Base-by-base conservation (phyloP, 2,113 vertebrate genomes). In the Myiagra hebetior region DNA sequence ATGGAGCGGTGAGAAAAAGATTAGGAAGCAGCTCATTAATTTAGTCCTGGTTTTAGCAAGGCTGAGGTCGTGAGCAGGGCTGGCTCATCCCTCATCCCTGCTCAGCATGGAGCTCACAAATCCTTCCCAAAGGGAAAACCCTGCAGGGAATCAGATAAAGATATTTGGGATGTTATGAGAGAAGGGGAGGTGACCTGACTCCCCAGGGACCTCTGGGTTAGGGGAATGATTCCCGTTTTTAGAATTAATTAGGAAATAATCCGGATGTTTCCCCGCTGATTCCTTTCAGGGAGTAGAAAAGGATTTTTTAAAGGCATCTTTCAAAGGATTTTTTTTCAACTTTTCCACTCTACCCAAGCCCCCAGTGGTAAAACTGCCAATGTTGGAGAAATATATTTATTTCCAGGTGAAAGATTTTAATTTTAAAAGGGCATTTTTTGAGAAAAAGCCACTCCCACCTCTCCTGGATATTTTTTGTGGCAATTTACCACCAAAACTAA, bases 11-110 rank as follows among this genome's bases (percentile, higher is more conserved):
- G 44, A 37, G 30, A 13, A 81, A 63, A 44, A 52, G 16, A 6
- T 68, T 13, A 18, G 20, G 70, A 44, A 52, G 57, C 31, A 68
- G 57, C 35, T 88, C 21, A 42, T 87, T 64, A 49, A 46, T 93
- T 95, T 82, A 68, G 47, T 27, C 11, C 10, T 24, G 65, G 69
- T 67, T 91, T 91, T 67, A 63, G 52, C 65, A 60, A 87, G 65
- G 70, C 65, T 52, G 60, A 44, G 42, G 47, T 55, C 0, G 0
- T 1, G 6, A 74, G 27, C 37, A 27, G 82, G 21, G 62, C 23
- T 78, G 23, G 42, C 69, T 76, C 47, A 53, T 52, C 63, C 50
- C 41, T 52, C 76, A 62, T 23, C 76, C 55, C 76, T 47, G 57
- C 67, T 74, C 47, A 30, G 44, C 0, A 0, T 4, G 13, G 3